Evolutionary conservation across 2,888 invertebrate genomes (phyloP), one percentile per base, ranked within the genome.

Genomic region (Diarsia brunnea): DNA sequence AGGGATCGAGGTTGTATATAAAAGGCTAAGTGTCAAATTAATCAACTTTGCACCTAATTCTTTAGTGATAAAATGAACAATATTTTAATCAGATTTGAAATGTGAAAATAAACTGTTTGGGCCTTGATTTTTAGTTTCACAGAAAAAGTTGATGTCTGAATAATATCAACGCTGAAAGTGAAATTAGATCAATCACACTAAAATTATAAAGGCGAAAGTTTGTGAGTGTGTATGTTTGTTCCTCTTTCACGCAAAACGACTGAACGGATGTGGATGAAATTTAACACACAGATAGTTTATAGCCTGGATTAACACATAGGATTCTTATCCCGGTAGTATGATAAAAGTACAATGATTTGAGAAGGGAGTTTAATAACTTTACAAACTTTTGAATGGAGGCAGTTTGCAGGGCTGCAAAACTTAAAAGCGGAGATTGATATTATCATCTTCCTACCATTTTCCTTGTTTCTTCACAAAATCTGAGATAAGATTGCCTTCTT

Each of bases 1-100:
- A 78, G 53, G 24, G 47, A 55, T 12, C 43, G 21, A 21, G n/a
- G n/a, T 78, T 70, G 43, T 47, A 24, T 68, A 53, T 68, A 64
- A 8, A 58, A 58, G 16, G 58, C 16, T 58, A 27, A 27, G 58
- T 8, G 38, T 38, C 38, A 38, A 5, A 38, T 38, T 38, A 38
- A 38, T 38, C 38, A 38, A 38, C 8, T 8, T 38, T 38, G 38
- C 7, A 38, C 38, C 38, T 38, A 38, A 38, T 38, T 38, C 38
- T 38, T 38, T 38, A 38, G 8, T 1, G 38, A 8, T 38, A 38
- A 38, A 31, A 4, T 4, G 2, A 31, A 31, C 2, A 31, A 31
- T 31, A 4, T 31, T 31, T 4, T 31, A 31, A 31, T 3, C 31
- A 31, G 31, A 31, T 31, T 31, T n/a, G n/a, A n/a, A n/a, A n/a